Percentiles rank a stretch among this genome's conserved stretches.
phyloP scores from a whole-genome alignment of 2,113 vertebrate genomes.

The Suncus etruscus region DNA sequence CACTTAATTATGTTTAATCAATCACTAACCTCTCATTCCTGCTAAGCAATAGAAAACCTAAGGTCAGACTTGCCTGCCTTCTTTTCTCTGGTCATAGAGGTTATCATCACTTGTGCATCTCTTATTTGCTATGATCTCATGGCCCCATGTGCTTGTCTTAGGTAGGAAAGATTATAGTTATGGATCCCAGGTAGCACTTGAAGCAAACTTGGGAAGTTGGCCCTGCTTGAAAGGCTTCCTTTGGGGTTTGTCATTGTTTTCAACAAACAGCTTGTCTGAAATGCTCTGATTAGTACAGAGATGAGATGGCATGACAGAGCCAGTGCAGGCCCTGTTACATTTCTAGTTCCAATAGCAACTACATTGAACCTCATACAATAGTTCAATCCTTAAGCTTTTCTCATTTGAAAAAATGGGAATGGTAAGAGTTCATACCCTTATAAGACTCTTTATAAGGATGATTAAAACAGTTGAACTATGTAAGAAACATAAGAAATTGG shows the following conservation, averaged over 20 bases:
- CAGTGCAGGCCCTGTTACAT: no score
- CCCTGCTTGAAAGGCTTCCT: neutral
- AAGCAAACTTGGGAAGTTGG: conserved; percentile 17
- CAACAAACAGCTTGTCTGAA: neutral
- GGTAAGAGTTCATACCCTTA: neutral
- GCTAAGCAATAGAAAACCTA: neutral
- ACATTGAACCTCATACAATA: neutral
- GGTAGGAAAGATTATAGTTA: neutral
- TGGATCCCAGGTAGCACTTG: neutral
- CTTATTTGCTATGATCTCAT: neutral
- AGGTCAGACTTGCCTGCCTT: neutral
- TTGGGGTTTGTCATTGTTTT: neutral
- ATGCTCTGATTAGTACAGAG: neutral
- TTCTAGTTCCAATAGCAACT: neutral
- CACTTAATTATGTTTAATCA: conserved; percentile 5
- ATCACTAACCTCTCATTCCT: neutral
- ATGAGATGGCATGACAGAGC: neutral
- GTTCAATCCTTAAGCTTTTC: neutral
- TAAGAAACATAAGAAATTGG: neutral
- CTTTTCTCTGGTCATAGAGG: neutral
- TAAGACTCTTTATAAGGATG: neutral
- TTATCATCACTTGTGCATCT: neutral
- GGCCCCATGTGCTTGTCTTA: neutral
- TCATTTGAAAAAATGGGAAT: neutral
- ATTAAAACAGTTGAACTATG: conserved; percentile 19